Evolutionary conservation across 2,888 invertebrate genomes (phyloP).

Genomic region (Hirtodrosophila trivittata): DNA sequence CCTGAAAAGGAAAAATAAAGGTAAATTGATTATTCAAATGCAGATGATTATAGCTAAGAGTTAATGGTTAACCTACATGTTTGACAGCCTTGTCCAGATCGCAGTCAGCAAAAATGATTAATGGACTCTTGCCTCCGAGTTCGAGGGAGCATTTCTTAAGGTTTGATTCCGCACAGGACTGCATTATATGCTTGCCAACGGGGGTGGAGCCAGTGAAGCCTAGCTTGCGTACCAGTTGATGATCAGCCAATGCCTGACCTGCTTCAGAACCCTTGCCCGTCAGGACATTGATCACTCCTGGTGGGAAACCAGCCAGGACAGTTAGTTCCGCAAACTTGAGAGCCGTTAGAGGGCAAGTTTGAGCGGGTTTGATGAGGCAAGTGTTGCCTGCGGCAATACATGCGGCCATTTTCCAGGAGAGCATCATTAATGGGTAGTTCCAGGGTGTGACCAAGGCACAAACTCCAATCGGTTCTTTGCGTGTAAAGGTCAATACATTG

Average conservation of each 20-base stretch:
- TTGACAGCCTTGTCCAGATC: constrained; percentile 96
- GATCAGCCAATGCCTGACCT: constrained; percentile 94
- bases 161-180: constrained; percentile 93
- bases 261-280: constrained; percentile 92
- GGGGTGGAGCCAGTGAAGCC: constrained; percentile 98
- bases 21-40: background rate
- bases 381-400: constrained; percentile 98
- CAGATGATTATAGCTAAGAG: no score
- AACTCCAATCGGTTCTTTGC: constrained; percentile 95
- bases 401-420: constrained; percentile 99
- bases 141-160: constrained; percentile 97
- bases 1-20: constrained; percentile 84
- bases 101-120: constrained; percentile 96
- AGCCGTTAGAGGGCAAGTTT: constrained; percentile 95
- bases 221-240: constrained; percentile 93
- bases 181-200: constrained; percentile 95
- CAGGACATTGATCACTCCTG: constrained; percentile 96
- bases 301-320: constrained; percentile 95
- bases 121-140: constrained; percentile 97
- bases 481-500: constrained; percentile 93
- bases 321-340: constrained; percentile 97
- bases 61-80: constrained; percentile 86
- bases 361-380: constrained; percentile 97
- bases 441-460: constrained; percentile 97
- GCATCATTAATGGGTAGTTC: constrained; percentile 99